Conservation (phyloP, 2,888 invertebrate species). For the Drosophila aldrichi region DNA sequence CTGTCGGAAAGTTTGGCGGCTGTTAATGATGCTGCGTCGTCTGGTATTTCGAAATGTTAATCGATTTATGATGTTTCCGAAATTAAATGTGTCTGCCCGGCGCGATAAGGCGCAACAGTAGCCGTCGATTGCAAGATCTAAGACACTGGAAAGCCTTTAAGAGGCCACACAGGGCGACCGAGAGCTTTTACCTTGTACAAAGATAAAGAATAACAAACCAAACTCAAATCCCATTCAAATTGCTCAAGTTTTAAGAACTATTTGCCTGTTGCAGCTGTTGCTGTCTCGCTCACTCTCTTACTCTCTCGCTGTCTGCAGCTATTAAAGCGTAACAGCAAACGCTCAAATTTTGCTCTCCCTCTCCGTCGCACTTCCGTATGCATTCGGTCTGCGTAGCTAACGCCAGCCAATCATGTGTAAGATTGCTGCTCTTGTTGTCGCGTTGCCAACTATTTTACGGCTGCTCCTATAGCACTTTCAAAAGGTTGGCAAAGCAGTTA, state of each 20-base stretch:
- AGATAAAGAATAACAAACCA: slow-evolving; percentile 42
- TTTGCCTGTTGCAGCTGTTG: slow-evolving; percentile 21
- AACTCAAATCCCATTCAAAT: slow-evolving; percentile 41
- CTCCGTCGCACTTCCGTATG: background rate
- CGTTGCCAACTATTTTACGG: slow-evolving; percentile 60
- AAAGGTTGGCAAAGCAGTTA: slow-evolving; percentile 37
- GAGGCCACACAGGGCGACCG: slow-evolving; percentile 62
- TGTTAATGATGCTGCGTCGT: slow-evolving; percentile 68
- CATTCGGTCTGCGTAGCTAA: background rate
- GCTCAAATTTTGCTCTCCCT: background rate
- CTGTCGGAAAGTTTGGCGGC: slow-evolving; percentile 73
- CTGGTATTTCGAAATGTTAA: slow-evolving; percentile 60
- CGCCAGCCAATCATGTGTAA: slow-evolving; percentile 76
- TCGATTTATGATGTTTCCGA: slow-evolving; percentile 75
- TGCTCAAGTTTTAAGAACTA: slow-evolving; percentile 53
- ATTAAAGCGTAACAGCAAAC: background rate
- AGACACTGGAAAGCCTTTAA: slow-evolving; percentile 58
- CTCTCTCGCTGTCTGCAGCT: no score
- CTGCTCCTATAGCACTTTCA: slow-evolving; percentile 17
- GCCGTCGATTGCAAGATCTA: slow-evolving; percentile 31
- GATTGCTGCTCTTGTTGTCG: slow-evolving; percentile 48
- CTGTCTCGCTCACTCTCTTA: background rate
- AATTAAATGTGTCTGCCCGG: slow-evolving; percentile 66
- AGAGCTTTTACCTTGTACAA: background rate
- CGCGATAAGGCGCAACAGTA: slow-evolving; percentile 67